Conservation (phyloP, 2,888 invertebrate species). For the Rhopalosiphum nymphaeae region DNA sequence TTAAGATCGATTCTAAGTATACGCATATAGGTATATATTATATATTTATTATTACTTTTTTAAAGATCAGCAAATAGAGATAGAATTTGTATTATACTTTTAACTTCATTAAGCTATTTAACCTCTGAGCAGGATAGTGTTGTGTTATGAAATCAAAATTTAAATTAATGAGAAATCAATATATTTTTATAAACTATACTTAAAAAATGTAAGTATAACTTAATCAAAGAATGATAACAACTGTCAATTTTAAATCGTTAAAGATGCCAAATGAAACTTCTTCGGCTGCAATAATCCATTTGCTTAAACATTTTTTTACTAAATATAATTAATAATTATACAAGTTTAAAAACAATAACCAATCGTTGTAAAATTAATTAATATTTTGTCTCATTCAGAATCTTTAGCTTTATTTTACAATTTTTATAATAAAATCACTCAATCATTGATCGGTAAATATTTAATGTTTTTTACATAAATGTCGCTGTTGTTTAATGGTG, state of each 20-base stretch:
- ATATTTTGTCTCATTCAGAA: background rate
- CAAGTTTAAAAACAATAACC: background rate
- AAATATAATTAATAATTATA: background rate
- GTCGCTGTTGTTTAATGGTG: background rate
- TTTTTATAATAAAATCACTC: background rate
- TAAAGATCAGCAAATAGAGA: too few relatives aligned
- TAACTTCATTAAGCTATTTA: background rate
- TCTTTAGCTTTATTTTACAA: background rate
- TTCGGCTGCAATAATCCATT: background rate
- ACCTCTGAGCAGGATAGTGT: background rate
- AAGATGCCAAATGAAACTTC: background rate
- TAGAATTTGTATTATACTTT: background rate
- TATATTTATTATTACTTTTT: too few relatives aligned
- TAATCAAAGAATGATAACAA: background rate
- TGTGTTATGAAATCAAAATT: background rate
- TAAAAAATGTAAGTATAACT: background rate
- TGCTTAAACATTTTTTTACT: background rate
- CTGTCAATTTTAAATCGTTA: background rate
- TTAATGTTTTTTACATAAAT: background rate
- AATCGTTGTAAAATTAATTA: background rate
- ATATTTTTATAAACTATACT: background rate
- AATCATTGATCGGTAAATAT: background rate
- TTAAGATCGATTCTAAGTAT: too few relatives aligned
- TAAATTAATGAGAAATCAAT: background rate
- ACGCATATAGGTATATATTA: too few relatives aligned